phyloP scores from a whole-genome alignment of 30 jellyfish, hydroid and myxozoan species.

The Clytia hemisphaerica region DNA sequence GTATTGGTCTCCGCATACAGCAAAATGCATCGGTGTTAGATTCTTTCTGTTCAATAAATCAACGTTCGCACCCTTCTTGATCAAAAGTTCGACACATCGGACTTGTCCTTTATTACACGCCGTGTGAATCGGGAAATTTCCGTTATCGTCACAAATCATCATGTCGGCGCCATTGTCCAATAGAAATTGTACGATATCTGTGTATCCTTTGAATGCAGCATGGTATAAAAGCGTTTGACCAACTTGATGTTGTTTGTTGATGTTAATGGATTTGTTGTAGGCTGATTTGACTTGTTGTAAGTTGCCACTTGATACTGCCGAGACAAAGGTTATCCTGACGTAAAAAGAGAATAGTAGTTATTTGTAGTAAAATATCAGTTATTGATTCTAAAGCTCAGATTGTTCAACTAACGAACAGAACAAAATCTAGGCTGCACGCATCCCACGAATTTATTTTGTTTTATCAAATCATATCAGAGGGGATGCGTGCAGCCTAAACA shows the following conservation, averaged over 20 bases:
- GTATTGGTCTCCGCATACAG: neutral
- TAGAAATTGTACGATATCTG: neutral
- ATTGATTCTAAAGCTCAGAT: no score
- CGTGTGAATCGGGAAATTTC: neutral
- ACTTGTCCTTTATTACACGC: neutral
- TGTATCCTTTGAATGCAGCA: slow-evolving; percentile 1
- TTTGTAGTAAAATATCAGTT: no score
- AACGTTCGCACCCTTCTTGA: neutral
- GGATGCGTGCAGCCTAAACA: no score
- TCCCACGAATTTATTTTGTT: no score
- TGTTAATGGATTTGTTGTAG: neutral
- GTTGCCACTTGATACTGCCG: neutral
- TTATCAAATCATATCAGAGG: no score
- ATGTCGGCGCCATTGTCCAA: neutral
- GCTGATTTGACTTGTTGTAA: neutral
- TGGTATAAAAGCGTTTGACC: slow-evolving; percentile 5
- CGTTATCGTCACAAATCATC: neutral
- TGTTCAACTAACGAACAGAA: no score
- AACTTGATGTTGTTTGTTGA: slow-evolving; percentile 12
- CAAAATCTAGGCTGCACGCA: no score
- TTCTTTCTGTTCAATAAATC: neutral
- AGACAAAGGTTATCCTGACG: neutral
- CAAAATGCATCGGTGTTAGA: neutral
- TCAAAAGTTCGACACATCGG: neutral
- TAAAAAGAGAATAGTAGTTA: neutral